phyloP scores from a whole-genome alignment of 2,113 vertebrate genomes.

The Leiothrix lutea region DNA sequence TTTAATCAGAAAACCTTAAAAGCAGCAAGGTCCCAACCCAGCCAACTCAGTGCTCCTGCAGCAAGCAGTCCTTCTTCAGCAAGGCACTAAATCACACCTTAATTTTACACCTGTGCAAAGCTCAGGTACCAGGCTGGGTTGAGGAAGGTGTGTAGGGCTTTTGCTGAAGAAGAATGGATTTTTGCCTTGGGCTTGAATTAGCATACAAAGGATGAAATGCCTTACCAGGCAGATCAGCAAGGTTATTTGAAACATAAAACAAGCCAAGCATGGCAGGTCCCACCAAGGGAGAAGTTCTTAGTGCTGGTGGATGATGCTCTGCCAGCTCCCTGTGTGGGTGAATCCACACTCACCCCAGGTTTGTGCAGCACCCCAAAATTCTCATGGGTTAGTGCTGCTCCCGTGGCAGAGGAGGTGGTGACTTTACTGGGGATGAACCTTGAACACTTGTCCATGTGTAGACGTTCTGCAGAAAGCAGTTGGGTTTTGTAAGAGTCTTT shows the following conservation, averaged over 20 bases:
- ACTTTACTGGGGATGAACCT: background rate
- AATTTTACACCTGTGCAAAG: background rate
- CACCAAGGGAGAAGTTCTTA: background rate
- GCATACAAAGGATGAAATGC: background rate
- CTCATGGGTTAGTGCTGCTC: background rate
- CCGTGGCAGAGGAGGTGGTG: rapidly evolving
- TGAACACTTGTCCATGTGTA: too few species aligned
- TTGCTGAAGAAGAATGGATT: background rate
- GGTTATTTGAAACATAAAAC: slow-evolving; percentile 13
- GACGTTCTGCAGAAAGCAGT: background rate
- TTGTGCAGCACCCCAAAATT: background rate
- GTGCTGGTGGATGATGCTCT: background rate
- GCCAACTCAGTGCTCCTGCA: background rate
- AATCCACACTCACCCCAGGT: background rate
- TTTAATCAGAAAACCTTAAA: slow-evolving; percentile 29
- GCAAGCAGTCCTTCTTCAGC: background rate
- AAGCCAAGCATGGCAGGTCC: background rate
- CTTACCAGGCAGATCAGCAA: background rate
- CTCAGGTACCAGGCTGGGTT: background rate
- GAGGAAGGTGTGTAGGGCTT: background rate
- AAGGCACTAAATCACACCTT: slow-evolving; percentile 1
- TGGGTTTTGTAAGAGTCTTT: background rate
- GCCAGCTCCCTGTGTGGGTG: background rate
- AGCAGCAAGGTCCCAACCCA: background rate
- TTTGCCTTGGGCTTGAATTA: slow-evolving; percentile 11